Base-by-base conservation (phyloP, 2,113 vertebrate genomes). In the Crypturellus undulatus region DNA sequence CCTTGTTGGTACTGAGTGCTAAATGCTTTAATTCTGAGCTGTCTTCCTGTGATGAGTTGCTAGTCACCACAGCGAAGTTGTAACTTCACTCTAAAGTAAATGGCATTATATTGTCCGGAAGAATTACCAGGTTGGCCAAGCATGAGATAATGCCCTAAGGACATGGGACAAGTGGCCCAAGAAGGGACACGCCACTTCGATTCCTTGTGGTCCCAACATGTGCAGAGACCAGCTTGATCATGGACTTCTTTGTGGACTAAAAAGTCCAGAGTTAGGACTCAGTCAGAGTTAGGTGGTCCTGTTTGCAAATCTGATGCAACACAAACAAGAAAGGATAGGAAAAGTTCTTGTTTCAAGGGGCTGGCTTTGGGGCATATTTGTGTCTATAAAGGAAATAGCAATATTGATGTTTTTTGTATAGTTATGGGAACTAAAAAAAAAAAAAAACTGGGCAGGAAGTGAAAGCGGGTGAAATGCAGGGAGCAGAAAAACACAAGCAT, bases 101-200 rank as follows among this genome's bases (percentile, higher is more conserved):
- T 10, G 21, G 17, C 19, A 10, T 43, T 3, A 32, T 21, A 13
- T 3, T 36, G 17, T 30, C 16, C 75, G 79, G 62, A 22, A 7
- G 4, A 7, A n/a, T 8, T 45, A 15, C 36, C 40, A 20, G 1
- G 5, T 13, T 28, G 28, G 2, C 32, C 51, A 25, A 60, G 7
- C 5, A 36, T 67, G 45, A 18, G 6, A 9, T 54, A 21, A 32
- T 58, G 54, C 28, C 7, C 18, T 30, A 28, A 1, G 0, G 1
- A 38, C 10, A 4, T 40, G 49, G 42, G 36, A 18, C 54, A 40
- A 36, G 36, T 19, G 10, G 11, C 36, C 11, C 4, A 32, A 38
- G 65, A 67, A 30, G 64, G 58, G 17, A 13, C 54, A 64, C 0
- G 0, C 13, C 42, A 3, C 11, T 59, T 45, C 42, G 51, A 5